phyloP scores from a whole-genome alignment of 2,113 vertebrate genomes.

The Connochaetes taurinus region DNA sequence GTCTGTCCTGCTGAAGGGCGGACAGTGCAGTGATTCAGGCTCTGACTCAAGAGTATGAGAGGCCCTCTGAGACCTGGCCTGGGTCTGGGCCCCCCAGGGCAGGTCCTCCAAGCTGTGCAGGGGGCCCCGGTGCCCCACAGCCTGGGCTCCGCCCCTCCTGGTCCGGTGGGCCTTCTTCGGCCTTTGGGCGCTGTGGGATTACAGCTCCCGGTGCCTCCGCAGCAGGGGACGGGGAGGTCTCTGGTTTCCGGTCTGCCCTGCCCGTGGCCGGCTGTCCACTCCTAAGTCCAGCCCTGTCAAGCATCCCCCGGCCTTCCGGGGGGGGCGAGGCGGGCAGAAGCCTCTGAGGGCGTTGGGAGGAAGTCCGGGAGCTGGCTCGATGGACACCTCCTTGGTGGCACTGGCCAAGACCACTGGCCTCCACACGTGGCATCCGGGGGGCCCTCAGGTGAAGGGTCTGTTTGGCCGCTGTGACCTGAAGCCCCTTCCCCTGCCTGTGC shows the following conservation, averaged over 20 bases:
- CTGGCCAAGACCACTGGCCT: not conserved
- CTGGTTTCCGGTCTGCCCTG: not conserved
- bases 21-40: rapidly evolving
- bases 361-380: rapidly evolving
- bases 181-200: rapidly evolving
- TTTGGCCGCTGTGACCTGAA: rapidly evolving
- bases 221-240: rapidly evolving
- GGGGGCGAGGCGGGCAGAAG: rapidly evolving
- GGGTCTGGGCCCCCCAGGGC: rapidly evolving
- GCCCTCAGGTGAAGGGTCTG: not conserved
- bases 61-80: no score
- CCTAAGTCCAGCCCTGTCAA: not conserved
- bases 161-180: not conserved
- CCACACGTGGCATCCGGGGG: rapidly evolving
- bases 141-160: rapidly evolving
- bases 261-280: rapidly evolving
- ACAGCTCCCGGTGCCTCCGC: rapidly evolving
- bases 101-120: rapidly evolving
- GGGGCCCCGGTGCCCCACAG: rapidly evolving
- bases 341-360: not conserved
- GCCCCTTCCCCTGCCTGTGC: rapidly evolving
- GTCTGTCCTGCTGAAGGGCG: rapidly evolving
- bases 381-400: no score
- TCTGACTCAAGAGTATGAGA: rapidly evolving
- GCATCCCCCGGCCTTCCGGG: not conserved